Evolutionary conservation across 2,113 vertebrate genomes (phyloP).

Genomic region (Asarcornis scutulata): DNA sequence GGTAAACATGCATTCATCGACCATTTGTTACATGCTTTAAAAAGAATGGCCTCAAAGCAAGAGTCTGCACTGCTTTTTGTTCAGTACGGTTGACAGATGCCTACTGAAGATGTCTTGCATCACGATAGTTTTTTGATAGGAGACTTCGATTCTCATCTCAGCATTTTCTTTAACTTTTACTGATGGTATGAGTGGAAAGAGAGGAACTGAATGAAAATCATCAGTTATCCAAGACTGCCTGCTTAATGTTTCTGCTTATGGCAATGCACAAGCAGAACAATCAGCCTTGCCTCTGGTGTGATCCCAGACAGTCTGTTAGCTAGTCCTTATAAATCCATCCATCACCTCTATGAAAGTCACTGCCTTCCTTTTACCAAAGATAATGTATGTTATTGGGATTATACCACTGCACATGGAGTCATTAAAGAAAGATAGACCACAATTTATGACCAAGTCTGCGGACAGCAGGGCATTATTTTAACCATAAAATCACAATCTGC

Average conservation of each 20-base stretch:
- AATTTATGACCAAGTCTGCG: slow-evolving; percentile 75
- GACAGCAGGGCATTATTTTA: slow-evolving; percentile 79
- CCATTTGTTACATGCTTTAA: neutral
- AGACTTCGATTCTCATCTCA: neutral
- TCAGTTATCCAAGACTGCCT: slow-evolving; percentile 31
- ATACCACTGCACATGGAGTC: slow-evolving; percentile 65
- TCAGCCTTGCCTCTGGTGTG: slow-evolving; percentile 34
- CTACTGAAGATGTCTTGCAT: neutral
- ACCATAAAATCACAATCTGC: slow-evolving; percentile 79
- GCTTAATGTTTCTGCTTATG: slow-evolving; percentile 14
- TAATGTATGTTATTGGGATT: slow-evolving; percentile 78
- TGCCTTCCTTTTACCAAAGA: slow-evolving; percentile 72
- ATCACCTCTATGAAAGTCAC: slow-evolving; percentile 67
- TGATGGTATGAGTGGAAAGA: slow-evolving; percentile 13
- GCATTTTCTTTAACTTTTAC: slow-evolving; percentile 13
- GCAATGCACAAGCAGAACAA: neutral
- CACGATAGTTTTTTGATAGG: neutral
- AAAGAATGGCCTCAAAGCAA: neutral
- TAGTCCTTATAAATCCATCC: slow-evolving; percentile 72
- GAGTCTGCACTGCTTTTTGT: neutral
- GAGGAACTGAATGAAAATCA: slow-evolving; percentile 40
- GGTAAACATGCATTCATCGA: neutral
- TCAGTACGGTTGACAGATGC: neutral
- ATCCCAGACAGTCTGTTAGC: slow-evolving; percentile 54
- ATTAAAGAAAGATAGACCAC: slow-evolving; percentile 77